Conservation (phyloP, 2,113 vertebrate species). For the Otis tarda region DNA sequence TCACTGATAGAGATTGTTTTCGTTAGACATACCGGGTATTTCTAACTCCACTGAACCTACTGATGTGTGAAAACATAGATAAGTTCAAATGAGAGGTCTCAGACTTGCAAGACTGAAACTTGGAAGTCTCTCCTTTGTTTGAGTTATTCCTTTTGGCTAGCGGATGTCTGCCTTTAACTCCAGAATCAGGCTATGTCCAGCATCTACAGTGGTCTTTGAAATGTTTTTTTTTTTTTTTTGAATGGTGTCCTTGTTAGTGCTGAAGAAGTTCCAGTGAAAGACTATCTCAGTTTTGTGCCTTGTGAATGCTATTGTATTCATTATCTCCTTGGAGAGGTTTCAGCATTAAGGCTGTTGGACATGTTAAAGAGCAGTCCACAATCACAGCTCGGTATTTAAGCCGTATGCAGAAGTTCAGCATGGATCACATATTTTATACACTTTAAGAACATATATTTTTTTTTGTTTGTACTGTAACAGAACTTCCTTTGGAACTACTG, state of each 20-base stretch:
- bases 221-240: neutral
- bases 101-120: neutral
- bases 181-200: neutral
- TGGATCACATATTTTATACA: neutral
- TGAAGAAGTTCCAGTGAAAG: neutral
- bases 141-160: neutral
- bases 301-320: neutral
- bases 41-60: neutral
- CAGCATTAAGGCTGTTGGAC: neutral
- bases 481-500: constrained; percentile 20
- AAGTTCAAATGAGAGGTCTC: neutral
- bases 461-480: neutral
- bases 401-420: neutral
- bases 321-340: neutral
- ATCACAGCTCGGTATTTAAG: neutral
- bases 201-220: constrained; percentile 22
- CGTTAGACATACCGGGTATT: neutral
- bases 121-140: neutral
- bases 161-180: neutral
- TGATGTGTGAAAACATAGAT: constrained; percentile 38
- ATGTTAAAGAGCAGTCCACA: neutral
- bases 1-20: constrained; percentile 54
- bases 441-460: neutral
- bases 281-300: constrained; percentile 11
- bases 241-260: constrained; percentile 29